These are phyloP conservation scores for Tarsius wallacei DNA, from an alignment of 2,797 vertebrate genomes.

Conservation along the genomic window DNA sequence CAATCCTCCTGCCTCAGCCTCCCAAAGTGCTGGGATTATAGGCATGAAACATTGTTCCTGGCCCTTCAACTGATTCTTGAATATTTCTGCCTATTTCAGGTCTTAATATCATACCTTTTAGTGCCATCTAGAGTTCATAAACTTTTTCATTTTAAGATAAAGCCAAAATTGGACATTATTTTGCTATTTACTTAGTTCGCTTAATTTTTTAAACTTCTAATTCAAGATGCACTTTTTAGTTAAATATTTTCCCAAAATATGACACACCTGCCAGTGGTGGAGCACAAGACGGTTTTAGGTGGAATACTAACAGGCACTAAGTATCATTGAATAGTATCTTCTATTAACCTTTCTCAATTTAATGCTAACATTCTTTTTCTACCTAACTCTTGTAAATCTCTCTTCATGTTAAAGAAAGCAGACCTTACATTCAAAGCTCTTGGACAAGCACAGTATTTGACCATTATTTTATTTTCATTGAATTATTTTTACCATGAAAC, in stretches of 20 bases:
- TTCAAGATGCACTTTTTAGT: slow-evolving; percentile 44
- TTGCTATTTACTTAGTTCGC: slow-evolving; percentile 56
- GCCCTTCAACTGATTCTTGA: slow-evolving; percentile 25
- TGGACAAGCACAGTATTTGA: slow-evolving; percentile 13
- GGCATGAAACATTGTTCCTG: no score
- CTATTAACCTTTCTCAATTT: slow-evolving; percentile 54
- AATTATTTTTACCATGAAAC: slow-evolving; percentile 67
- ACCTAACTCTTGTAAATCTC: background rate
- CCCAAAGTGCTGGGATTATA: no score
- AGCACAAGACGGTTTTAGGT: background rate
- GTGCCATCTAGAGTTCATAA: background rate
- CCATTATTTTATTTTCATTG: slow-evolving; percentile 28
- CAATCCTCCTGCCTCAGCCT: no score
- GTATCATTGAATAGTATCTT: background rate
- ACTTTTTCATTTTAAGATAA: slow-evolving; percentile 46
- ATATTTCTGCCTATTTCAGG: slow-evolving; percentile 26
- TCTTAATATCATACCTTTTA: slow-evolving; percentile 53
- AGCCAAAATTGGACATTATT: background rate
- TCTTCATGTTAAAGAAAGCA: slow-evolving; percentile 40
- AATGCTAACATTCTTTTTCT: slow-evolving; percentile 42
- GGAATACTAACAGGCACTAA: background rate
- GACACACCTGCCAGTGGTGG: background rate
- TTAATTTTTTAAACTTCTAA: slow-evolving; percentile 32
- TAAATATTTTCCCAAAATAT: slow-evolving; percentile 14
- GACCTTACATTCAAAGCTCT: background rate